These are phyloP conservation scores for Bedellia somnulentella DNA, from an alignment of 2,888 invertebrate genomes.

Conservation along the genomic window DNA sequence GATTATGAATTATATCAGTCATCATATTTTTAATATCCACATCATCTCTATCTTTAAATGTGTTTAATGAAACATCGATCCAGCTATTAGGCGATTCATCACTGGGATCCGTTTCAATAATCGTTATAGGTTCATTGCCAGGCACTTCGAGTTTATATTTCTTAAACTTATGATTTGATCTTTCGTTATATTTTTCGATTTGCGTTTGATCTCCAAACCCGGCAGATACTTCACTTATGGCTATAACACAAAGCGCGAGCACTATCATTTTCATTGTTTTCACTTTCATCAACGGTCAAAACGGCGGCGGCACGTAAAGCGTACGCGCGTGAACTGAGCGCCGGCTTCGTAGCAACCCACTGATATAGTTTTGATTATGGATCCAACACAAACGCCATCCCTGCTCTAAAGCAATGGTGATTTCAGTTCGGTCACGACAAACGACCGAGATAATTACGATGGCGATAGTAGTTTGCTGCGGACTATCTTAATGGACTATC, in stretches of 20 bases:
- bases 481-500: constrained; percentile 53
- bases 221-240: constrained; percentile 20
- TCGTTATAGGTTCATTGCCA: constrained; percentile 58
- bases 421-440: constrained; percentile 52
- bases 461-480: constrained; percentile 42
- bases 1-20: constrained; percentile 42
- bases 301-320: constrained; percentile 33
- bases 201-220: constrained; percentile 28
- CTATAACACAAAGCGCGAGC: constrained; percentile 28
- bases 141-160: constrained; percentile 60
- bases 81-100: constrained; percentile 17
- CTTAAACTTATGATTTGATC: constrained; percentile 36
- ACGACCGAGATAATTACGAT: constrained; percentile 49
- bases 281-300: constrained; percentile 46
- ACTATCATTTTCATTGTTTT: constrained; percentile 42
- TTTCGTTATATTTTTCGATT: constrained; percentile 26
- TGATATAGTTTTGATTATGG: constrained; percentile 56
- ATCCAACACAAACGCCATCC: constrained; percentile 42
- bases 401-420: constrained; percentile 49
- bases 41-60: constrained; percentile 22
- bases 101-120: constrained; percentile 49
- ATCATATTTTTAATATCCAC: constrained; percentile 39
- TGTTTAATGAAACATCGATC: constrained; percentile 19
- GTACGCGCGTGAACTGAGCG: constrained; percentile 45
- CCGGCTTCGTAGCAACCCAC: constrained; percentile 24